Evolutionary conservation across 2,888 invertebrate species (phyloP).

Genomic region (Heliconius ismenius): DNA sequence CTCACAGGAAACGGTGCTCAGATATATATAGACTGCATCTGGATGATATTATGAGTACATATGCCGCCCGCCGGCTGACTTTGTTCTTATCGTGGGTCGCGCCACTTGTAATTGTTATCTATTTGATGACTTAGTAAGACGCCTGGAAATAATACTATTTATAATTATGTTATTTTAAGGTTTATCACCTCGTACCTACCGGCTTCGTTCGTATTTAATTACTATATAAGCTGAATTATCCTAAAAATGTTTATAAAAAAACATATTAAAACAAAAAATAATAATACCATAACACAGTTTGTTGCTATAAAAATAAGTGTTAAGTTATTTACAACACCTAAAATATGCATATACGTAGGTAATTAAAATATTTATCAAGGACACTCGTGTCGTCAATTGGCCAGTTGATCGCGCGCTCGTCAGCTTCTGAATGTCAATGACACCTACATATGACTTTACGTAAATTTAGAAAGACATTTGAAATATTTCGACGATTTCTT

Average conservation of each 20-base stretch:
- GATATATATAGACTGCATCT: slow-evolving; percentile 59
- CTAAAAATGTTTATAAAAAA: neutral
- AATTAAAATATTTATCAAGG: slow-evolving; percentile 49
- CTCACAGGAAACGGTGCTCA: slow-evolving; percentile 56
- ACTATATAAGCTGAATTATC: neutral
- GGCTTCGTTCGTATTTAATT: neutral
- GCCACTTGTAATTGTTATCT: slow-evolving; percentile 51
- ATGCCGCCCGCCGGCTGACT: slow-evolving; percentile 53
- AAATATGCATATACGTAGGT: neutral
- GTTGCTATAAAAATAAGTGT: slow-evolving; percentile 1
- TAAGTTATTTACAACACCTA: slow-evolving; percentile 8
- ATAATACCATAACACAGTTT: neutral
- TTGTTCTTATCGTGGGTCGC: slow-evolving; percentile 62
- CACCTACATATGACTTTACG: slow-evolving; percentile 47
- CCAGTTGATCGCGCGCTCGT: slow-evolving; percentile 53
- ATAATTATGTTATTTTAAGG: slow-evolving; percentile 22
- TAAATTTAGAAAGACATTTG: slow-evolving; percentile 45
- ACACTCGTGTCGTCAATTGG: slow-evolving; percentile 56
- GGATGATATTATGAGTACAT: slow-evolving; percentile 39
- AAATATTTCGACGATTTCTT: neutral
- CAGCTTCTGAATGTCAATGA: slow-evolving; percentile 58
- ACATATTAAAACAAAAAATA: neutral
- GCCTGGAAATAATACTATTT: slow-evolving; percentile 32
- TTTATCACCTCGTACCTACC: slow-evolving; percentile 23
- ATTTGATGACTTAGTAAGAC: slow-evolving; percentile 40